Evolutionary conservation across 2,113 vertebrate species (phyloP).

Genomic region (Clarias batrachus): DNA sequence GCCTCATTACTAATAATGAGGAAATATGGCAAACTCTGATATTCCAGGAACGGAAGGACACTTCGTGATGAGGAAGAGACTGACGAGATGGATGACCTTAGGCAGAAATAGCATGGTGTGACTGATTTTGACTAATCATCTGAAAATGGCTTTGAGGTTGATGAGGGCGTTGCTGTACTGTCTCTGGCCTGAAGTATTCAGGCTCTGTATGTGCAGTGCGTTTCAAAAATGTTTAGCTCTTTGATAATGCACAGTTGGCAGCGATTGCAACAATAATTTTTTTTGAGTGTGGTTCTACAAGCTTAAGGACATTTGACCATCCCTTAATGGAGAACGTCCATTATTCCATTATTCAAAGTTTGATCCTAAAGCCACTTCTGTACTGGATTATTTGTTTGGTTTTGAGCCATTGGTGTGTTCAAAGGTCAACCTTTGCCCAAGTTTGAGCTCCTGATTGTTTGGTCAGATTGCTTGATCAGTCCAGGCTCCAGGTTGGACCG

Average conservation of each 20-base stretch:
- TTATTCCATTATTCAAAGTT: background rate
- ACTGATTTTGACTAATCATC: slow-evolving; percentile 15
- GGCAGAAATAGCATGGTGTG: slow-evolving; percentile 18
- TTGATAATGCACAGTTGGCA: background rate
- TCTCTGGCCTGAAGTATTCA: background rate
- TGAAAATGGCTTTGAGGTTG: slow-evolving; percentile 20
- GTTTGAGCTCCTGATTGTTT: background rate
- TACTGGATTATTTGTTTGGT: background rate
- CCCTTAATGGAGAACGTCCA: background rate
- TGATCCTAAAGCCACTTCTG: background rate
- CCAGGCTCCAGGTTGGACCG: background rate
- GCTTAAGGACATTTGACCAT: background rate
- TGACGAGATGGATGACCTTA: slow-evolving; percentile 9
- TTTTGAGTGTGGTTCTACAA: background rate
- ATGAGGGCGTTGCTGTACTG: slow-evolving; percentile 2
- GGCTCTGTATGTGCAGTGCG: background rate
- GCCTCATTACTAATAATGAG: slow-evolving; percentile 26
- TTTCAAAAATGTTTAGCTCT: background rate
- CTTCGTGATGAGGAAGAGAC: slow-evolving; percentile 37
- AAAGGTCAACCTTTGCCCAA: background rate
- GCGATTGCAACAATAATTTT: background rate
- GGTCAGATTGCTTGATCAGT: background rate
- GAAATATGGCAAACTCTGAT: slow-evolving; percentile 20
- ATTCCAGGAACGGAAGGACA: slow-evolving; percentile 25
- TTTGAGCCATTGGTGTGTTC: background rate